Conservation (phyloP, 2,888 invertebrate genomes). For the Phyllotreta cruciferae region DNA sequence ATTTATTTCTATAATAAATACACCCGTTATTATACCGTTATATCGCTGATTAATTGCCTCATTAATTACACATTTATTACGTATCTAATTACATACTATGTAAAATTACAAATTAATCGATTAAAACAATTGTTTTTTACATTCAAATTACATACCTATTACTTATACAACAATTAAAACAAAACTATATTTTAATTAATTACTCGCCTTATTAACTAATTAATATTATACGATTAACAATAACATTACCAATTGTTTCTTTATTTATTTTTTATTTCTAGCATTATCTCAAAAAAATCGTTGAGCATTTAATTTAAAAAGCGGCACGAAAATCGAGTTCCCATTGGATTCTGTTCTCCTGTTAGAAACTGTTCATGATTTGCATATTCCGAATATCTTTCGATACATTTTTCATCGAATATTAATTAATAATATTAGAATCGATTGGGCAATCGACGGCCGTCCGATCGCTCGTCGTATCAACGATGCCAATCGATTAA, state of each 20-base stretch:
- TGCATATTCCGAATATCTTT: constrained; percentile 46
- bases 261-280: constrained; percentile 10
- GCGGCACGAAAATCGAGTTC: constrained; percentile 23
- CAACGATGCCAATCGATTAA: no score
- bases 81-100: not conserved
- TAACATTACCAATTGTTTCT: not conserved
- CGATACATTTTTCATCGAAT: constrained; percentile 15
- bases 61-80: not conserved
- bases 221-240: constrained; percentile 1
- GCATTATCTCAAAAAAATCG: not conserved
- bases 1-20: no score
- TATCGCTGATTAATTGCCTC: no score
- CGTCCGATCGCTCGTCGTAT: no score
- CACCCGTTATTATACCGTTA: no score
- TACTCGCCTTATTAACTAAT: not conserved
- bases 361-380: constrained; percentile 50
- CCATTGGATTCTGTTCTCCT: constrained; percentile 46
- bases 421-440: not conserved
- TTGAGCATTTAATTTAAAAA: constrained; percentile 27
- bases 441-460: no score
- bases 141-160: not conserved
- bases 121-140: constrained; percentile 1
- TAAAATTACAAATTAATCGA: not conserved
- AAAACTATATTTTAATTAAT: no score
- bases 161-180: no score